phyloP scores from a whole-genome alignment of 1,140 invertebrate species.

The Whitmania pigra region DNA sequence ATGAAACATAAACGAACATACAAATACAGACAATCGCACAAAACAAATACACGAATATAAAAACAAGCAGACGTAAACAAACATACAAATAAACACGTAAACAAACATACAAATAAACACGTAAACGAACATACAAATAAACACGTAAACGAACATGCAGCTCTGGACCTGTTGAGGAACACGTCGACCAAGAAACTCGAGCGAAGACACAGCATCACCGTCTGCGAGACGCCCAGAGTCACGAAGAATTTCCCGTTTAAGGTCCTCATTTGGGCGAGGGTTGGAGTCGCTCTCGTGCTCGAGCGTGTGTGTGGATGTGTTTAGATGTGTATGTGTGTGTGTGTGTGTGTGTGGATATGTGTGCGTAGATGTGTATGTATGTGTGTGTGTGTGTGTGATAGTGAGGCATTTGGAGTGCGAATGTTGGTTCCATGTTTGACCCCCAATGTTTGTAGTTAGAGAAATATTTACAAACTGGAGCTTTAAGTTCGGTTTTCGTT shows the following conservation, averaged over 20 bases:
- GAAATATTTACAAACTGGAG: no score
- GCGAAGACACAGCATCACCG: conserved; percentile 40
- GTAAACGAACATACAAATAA: neutral
- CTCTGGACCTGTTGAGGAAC: conserved; percentile 17
- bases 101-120: neutral
- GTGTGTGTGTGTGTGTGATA: neutral
- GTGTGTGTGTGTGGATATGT: neutral
- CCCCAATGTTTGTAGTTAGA: no score
- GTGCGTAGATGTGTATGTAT: neutral
- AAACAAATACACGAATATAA: no score
- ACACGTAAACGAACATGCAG: neutral
- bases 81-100: neutral
- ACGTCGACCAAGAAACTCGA: conserved; percentile 26
- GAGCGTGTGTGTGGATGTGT: neutral
- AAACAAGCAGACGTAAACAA: neutral
- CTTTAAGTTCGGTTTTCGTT: no score
- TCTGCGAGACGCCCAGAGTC: conserved; percentile 35
- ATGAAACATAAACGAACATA: no score
- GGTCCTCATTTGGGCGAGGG: neutral
- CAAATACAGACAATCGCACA: no score
- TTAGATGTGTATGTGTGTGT: neutral
- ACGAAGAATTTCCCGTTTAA: neutral
- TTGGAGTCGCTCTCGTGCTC: no score
- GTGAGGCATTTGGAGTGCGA: neutral
- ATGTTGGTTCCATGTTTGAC: neutral